These are phyloP conservation scores for Megalurothrips usitatus DNA, from an alignment of 2,888 invertebrate species.

Conservation along the genomic window DNA sequence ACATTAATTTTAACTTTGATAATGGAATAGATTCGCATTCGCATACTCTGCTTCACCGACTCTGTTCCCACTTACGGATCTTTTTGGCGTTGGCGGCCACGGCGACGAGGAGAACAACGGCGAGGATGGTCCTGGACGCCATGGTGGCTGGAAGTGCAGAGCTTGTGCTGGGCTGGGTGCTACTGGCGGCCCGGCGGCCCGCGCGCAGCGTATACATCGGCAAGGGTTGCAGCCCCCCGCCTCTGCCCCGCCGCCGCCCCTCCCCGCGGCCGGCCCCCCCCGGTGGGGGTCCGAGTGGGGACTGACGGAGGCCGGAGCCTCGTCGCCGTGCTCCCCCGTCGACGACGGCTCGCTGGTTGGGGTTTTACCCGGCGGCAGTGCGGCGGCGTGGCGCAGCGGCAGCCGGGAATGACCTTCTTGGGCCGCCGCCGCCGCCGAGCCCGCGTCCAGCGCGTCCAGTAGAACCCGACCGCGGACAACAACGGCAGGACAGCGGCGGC, in stretches of 20 bases:
- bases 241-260: not conserved
- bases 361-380: not conserved
- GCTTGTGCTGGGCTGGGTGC: not conserved
- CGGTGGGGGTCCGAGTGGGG: not conserved
- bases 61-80: not conserved
- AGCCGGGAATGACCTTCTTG: not conserved
- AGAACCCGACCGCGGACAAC: not conserved
- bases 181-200: not conserved
- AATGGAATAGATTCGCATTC: too few species aligned
- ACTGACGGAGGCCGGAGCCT: not conserved
- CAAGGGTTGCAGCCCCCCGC: constrained; percentile 5
- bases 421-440: not conserved
- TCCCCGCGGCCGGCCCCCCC: not conserved
- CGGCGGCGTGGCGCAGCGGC: too few species aligned
- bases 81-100: not conserved
- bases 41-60: too few species aligned
- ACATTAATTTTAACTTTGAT: too few species aligned
- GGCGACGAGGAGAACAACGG: not conserved
- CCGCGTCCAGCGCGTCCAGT: too few species aligned
- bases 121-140: not conserved
- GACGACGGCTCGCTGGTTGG: not conserved
- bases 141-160: not conserved
- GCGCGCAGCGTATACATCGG: not conserved
- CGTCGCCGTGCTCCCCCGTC: not conserved
- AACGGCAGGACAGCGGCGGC: not conserved